Evolutionary conservation across 1,140 invertebrate species (phyloP), one percentile per base, ranked within the genome.

Genomic region (Delia radicum): DNA sequence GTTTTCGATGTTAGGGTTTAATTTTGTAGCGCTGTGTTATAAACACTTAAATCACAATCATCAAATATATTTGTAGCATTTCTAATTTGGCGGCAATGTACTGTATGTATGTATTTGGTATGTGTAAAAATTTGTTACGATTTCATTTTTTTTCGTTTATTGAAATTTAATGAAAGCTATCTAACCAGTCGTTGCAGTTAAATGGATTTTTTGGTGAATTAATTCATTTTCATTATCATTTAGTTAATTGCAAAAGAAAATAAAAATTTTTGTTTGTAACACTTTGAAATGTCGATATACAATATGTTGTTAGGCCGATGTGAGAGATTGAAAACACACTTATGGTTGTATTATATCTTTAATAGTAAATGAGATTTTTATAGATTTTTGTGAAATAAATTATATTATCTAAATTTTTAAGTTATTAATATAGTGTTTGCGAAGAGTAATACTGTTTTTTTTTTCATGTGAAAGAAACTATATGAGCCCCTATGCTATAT

Each of bases 51-150:
- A 10, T 8, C 4, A 42, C 31, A 33, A 10, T 42, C n/a, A 15
- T 42, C 10, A 42, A n/a, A 15, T 42, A 10, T 15, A 15, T 10
- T 42, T 42, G 37, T 42, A 15, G 37, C 37, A 42, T 42, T 42
- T 42, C 18, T n/a, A 21, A 55, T 55, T 55, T 55, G 48, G 48
- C 18, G n/a, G n/a, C n/a, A n/a, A n/a, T n/a, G n/a, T n/a, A 55
- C 21, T 55, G 48, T 4, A 7, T 3, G 10, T 5, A 55, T 21
- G 7, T 21, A 24, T 21, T 1, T 37, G 33, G 48, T 55, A 6
- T 55, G 48, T 55, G 48, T 55, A 55, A 55, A 55, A 55, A 55
- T 55, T 55, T 18, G 48, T 55, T 55, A 55, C 48, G 48, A 55
- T 55, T 55, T 55, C 48, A 55, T 55, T 55, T 55, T 55, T 55